Evolutionary conservation across 2,797 vertebrate genomes (phyloP).

Genomic region (Orestias chungarensis): DNA sequence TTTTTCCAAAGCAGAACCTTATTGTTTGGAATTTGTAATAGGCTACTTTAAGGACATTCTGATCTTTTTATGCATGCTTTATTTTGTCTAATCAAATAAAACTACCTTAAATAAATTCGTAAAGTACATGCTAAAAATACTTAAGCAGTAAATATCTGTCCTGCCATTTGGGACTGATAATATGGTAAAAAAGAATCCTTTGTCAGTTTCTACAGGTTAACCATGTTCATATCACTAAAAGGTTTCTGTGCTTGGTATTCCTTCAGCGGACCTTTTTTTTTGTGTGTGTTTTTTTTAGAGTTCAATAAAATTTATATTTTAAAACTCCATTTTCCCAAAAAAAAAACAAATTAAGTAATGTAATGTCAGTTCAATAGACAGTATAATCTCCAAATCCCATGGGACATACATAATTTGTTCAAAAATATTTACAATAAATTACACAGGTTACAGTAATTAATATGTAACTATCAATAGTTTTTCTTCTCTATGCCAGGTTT

Average conservation of each 20-base stretch:
- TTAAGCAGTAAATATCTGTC: neutral
- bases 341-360: no score
- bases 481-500: no score
- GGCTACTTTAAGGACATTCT: neutral
- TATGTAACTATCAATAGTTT: no score
- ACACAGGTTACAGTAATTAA: no score
- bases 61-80: neutral
- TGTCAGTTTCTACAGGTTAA: slow-evolving; percentile 7
- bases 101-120: no score
- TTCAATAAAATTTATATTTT: no score
- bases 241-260: slow-evolving; percentile 21
- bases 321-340: no score
- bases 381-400: no score
- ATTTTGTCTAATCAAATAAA: neutral
- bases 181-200: neutral
- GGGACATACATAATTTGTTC: no score
- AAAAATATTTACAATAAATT: no score
- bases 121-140: neutral
- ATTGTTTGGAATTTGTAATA: slow-evolving; percentile 4
- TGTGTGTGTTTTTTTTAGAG: no score
- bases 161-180: neutral
- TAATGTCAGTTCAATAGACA: no score
- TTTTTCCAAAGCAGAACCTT: neutral
- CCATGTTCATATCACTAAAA: slow-evolving; percentile 14
- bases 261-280: slow-evolving; percentile 38